Conservation (phyloP, 2,797 vertebrate species). For the Pseudopleuronectes americanus region DNA sequence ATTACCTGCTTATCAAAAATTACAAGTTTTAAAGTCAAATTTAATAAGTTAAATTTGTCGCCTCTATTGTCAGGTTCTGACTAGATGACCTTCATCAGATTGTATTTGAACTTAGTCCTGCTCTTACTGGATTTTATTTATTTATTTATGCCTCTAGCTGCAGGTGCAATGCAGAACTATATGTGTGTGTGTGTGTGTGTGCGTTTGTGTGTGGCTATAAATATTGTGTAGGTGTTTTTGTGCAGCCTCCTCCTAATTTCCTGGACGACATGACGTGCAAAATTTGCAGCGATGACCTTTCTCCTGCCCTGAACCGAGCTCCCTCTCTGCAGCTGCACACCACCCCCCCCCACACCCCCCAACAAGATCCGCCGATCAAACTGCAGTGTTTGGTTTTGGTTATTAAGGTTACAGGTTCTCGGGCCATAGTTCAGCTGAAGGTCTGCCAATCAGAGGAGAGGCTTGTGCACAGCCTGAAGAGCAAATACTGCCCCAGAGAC, state of each 20-base stretch:
- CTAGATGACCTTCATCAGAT: no score
- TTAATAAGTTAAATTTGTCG: no score
- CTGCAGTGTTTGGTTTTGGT: slow-evolving; percentile 30
- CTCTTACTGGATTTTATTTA: no score
- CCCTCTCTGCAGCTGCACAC: slow-evolving; percentile 5
- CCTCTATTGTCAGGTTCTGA: no score
- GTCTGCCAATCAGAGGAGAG: slow-evolving; percentile 24
- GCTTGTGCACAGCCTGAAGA: slow-evolving; percentile 25
- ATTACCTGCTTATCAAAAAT: slow-evolving; percentile 1
- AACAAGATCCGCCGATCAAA: slow-evolving; percentile 34
- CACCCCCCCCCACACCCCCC: slow-evolving; percentile 27
- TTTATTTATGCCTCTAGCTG: background rate
- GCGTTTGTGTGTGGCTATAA: no score
- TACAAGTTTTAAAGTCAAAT: background rate
- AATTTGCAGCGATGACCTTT: slow-evolving; percentile 15
- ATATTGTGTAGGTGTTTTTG: slow-evolving; percentile 1
- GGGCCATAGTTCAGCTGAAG: slow-evolving; percentile 34
- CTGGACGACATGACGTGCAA: slow-evolving; percentile 2
- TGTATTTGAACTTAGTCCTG: no score
- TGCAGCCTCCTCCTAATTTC: slow-evolving; percentile 1
- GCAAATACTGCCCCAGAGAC: slow-evolving; percentile 32
- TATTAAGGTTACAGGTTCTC: slow-evolving; percentile 40
- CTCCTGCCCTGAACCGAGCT: background rate
- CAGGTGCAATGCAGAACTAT: no score
- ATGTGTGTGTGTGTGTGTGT: no score